Percentiles rank a stretch among this genome's conserved stretches.
These are phyloP conservation scores for Trachelus tabidus DNA, from an alignment of 2,888 invertebrate genomes.

Conservation along the genomic window DNA sequence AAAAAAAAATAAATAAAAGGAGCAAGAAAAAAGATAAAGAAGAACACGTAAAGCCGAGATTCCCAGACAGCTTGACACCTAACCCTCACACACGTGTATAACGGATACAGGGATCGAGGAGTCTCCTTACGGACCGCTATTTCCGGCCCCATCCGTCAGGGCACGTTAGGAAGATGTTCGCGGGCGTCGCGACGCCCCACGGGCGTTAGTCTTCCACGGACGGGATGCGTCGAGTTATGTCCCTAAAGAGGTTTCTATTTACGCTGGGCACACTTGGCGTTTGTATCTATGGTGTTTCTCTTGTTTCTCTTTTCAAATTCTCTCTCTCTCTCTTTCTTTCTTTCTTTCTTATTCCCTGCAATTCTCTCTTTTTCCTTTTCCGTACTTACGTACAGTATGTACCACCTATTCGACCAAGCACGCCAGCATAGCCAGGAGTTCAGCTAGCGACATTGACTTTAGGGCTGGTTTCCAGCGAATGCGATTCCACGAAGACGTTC, in stretches of 20 bases:
- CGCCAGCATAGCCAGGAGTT: no score
- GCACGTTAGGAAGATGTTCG: conserved; percentile 55
- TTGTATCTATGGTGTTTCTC: conserved; percentile 14
- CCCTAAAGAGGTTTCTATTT: conserved; percentile 62
- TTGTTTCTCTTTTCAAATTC: conserved; percentile 7
- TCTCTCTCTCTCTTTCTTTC: conserved; percentile 3
- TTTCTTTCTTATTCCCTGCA: not conserved
- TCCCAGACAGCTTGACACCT: conserved; percentile 54
- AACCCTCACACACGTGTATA: conserved; percentile 29
- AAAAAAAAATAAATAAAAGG: no score
- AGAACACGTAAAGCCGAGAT: conserved; percentile 26
- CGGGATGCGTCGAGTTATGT: conserved; percentile 57
- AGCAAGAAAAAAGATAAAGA: no score
- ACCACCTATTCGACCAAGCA: no score
- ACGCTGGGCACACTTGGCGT: conserved; percentile 35
- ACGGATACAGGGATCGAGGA: no score
- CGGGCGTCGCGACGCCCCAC: conserved; percentile 45
- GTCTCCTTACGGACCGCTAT: conserved; percentile 45
- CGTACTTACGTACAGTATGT: no score
- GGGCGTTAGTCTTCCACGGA: conserved; percentile 61
- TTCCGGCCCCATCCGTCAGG: conserved; percentile 63
- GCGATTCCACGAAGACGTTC: conserved; percentile 39
- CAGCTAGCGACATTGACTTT: no score
- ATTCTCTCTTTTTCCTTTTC: no score
- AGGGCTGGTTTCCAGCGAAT: no score